These are phyloP conservation scores for Phenacoccus solenopsis DNA, from an alignment of 1,140 invertebrate species.

Conservation along the genomic window DNA sequence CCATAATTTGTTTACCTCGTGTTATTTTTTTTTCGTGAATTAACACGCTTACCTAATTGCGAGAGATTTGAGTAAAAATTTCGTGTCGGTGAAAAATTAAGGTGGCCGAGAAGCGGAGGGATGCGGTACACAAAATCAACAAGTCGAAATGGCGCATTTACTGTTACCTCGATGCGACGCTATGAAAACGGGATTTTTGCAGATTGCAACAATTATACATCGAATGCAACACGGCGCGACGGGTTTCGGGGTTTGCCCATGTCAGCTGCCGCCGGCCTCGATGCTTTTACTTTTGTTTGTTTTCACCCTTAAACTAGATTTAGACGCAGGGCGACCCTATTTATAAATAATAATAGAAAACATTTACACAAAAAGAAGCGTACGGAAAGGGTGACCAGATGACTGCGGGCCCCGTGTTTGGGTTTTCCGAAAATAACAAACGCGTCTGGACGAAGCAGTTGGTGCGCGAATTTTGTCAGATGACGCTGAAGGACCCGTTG, in stretches of 20 bases:
- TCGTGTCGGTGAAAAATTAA: too few species aligned
- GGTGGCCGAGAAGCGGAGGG: too few species aligned
- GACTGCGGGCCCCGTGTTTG: not conserved
- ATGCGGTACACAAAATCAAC: too few species aligned
- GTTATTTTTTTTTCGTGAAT: too few species aligned
- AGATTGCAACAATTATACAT: constrained; percentile 5
- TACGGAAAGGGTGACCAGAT: not conserved
- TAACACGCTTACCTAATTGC: too few species aligned
- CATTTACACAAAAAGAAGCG: too few species aligned
- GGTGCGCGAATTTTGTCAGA: too few species aligned
- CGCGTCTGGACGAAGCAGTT: not conserved
- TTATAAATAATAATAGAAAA: constrained; percentile 7
- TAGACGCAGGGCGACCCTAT: not conserved
- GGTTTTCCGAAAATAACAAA: not conserved
- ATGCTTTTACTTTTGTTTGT: constrained; percentile 14
- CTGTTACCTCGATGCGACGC: too few species aligned
- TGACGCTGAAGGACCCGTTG: too few species aligned
- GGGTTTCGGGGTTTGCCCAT: not conserved
- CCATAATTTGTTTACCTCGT: too few species aligned
- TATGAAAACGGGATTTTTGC: not conserved
- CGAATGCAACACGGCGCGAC: not conserved
- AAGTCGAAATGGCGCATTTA: too few species aligned
- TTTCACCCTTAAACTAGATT: constrained; percentile 16
- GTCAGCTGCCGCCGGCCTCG: constrained; percentile 7
- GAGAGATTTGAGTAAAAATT: too few species aligned